Base-by-base conservation (phyloP, 2,888 invertebrate genomes). In the Thecophora atra region DNA sequence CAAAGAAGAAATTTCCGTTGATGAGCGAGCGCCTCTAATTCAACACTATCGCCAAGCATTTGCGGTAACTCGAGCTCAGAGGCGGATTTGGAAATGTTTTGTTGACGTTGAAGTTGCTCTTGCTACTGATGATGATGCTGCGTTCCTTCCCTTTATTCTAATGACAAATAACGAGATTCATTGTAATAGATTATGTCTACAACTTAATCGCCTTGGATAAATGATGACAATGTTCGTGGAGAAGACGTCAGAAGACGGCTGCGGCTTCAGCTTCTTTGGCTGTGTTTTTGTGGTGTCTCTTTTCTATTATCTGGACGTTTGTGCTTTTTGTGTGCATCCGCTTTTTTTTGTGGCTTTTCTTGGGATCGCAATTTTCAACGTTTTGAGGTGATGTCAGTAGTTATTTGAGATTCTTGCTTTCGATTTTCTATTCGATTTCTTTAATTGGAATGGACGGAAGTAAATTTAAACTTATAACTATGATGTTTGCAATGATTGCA, bases 181-280 rank as follows among this genome's bases (percentile, higher is more conserved):
- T 84, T 84, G 83, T 84, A 84, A 84, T 84, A 84, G 85, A 84
- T 84, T 84, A 82, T 84, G 84, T 84, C 84, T 84, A 84, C 84
- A 84, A 84, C 84, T 84, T 84, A 85, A 84, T 84, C 84, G 85
- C 83, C 80, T 82, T 80, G 83, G 81, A 84, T 84, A 83, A 83
- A 84, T 82, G 82, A 84, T 82, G 82, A 81, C 83, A 83, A 82
- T 83, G 81, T 80, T 80, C 66, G 63, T 26, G 19, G 47, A 65
- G 60, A 60, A 21, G 56, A 24, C 60, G 54, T 42, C 21, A 67
- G 65, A 42, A 70, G 70, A 30, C 11, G 37, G 65, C 62, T 71
- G 69, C 37, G 52, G 58, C 52, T 58, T 52, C 67, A 72, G 54
- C 51, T 58, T 67, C 60, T 76, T 69, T 73, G 64, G 70, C 60